Conservation (phyloP, 92 coral and sea anemone genomes). For the Epizoanthus illoricatus region DNA sequence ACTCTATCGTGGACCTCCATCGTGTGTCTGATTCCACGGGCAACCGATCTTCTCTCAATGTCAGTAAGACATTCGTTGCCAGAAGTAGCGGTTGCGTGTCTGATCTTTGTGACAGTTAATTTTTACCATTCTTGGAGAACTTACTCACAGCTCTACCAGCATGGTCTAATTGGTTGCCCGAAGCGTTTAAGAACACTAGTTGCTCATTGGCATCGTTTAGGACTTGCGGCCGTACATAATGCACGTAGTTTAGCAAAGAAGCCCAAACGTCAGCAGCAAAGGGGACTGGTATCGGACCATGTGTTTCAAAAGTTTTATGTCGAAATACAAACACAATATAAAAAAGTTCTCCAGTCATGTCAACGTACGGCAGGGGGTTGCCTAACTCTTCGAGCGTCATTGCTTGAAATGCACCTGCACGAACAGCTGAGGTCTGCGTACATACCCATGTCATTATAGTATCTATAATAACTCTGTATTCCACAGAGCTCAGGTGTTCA, state of each 20-base stretch:
- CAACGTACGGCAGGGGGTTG: background rate
- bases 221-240: background rate
- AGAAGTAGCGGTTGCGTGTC: background rate
- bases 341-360: background rate
- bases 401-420: background rate
- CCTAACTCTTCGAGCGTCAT: background rate
- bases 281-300: background rate
- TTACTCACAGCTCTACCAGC: background rate
- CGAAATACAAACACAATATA: conserved; percentile 1
- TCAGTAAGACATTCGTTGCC: background rate
- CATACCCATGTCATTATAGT: too few species aligned
- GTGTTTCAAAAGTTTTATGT: background rate
- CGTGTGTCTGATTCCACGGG: background rate
- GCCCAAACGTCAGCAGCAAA: background rate
- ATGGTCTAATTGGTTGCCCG: background rate
- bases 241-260: background rate
- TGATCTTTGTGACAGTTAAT: background rate
- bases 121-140: background rate
- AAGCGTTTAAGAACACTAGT: background rate
- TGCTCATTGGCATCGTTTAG: background rate
- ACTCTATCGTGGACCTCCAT: background rate
- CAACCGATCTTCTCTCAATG: background rate
- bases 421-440: background rate
- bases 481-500: too few species aligned
- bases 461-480: too few species aligned